Evolutionary conservation across 2,797 vertebrate genomes (phyloP), one percentile per base, ranked within the genome.

Genomic region (Anguilla anguilla): DNA sequence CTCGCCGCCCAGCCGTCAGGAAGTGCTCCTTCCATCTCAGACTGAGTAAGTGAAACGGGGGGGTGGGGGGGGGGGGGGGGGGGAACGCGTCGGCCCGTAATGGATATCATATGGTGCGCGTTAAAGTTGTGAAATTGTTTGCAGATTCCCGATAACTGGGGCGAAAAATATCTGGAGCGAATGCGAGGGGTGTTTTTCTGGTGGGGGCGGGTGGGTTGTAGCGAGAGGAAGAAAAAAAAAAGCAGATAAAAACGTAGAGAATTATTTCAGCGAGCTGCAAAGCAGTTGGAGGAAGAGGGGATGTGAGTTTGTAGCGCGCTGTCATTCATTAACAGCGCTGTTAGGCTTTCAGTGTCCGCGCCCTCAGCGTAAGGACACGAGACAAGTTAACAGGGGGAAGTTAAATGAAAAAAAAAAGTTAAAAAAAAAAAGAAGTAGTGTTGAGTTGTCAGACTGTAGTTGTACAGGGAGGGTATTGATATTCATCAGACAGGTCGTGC

Each of bases 31-130:
- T 93, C 95, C 94, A 94, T 94, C 93, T 74, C 94, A 95, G 95
- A 96, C 91, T 93, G 92, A 97, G 98, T 98, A 97, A 98, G 97
- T 97, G 91, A 94, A 95, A 93, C 90, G 59, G 61, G 59, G 87
- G 74, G 59, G 35, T 1, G 35, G 35, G 0, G 35, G 35, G 59
- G 61, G 59, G 87, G 74, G 59, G 35, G 31, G 31, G 59, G 61
- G 59, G 87, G 74, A 59, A 35, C 90, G 91, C 89, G 83, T 92
- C 92, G 22, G 88, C 91, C 94, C 91, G 90, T 96, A 95, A 96
- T 96, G 93, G 94, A 94, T 94, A 93, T 95, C 94, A 95, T 94
- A 95, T 96, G 95, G 93, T 94, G 91, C 91, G 91, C 88, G 94
- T 93, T 95, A 92, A 91, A 94, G 94, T 93, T 94, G 91, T 93